Evolutionary conservation across 2,113 vertebrate species (phyloP), one percentile per base, ranked within the genome.

Genomic region (Scortum barcoo): DNA sequence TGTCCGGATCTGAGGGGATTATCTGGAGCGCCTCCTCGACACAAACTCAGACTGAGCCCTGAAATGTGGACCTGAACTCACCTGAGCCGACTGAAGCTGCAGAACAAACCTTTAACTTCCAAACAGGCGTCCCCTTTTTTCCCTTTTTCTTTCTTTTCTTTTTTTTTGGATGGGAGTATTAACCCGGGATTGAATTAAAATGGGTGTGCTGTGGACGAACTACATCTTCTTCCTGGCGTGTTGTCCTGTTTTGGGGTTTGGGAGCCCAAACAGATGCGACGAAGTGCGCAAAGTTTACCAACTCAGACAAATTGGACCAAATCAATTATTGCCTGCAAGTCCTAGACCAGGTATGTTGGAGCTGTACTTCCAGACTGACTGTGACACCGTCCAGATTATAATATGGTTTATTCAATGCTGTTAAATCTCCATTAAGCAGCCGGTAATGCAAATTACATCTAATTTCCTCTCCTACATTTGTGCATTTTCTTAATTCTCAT

Each of bases 281-380:
- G 93, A 94, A 88, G 95, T 96, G 71, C 90, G 95, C 53, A 95
- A 97, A 97, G 96, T 97, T 96, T 97, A 96, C 89, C 95, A 94
- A 79, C 84, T 94, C 83, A 87, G 92, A 54, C 93, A 95, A 71
- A 95, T 95, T 56, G 97, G 96, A 78, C 89, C 93, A 2, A 92
- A 81, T 72, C 88, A 92, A 42, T 91, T 93, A 60, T 50, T 96
- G 66, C 95, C 94, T 36, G 72, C 90, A 11, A 83, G 83, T 9
- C 96, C 96, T 16, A 90, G 91, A 86, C 67, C 94, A 96, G 97
- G 97, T 97, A 92, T 46, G 85, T 84, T 24, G 3, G 14, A 60
- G 26, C 2, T 10, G 4, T 20, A 3, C 2, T 5, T 72, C 12
- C 17, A 72, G 11, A 16, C 42, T 5, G 7, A 50, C 6, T 36